Evolutionary conservation across 92 coral and sea anemone species (phyloP).

Genomic region (Parazoanthus swiftii): DNA sequence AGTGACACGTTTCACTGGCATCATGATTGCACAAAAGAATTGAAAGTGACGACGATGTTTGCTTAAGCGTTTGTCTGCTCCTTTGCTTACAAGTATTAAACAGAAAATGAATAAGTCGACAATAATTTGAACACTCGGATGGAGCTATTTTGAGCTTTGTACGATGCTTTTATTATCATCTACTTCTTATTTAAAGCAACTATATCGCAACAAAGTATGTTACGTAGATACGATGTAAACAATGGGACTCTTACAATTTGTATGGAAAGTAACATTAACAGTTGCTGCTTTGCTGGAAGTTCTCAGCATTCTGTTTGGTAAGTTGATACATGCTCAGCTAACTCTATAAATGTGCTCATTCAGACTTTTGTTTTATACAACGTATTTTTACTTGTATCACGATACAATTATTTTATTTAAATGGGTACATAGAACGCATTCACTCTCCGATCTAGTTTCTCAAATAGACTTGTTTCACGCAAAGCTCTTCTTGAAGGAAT

Average conservation of each 20-base stretch:
- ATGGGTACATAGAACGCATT: background rate
- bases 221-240: background rate
- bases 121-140: background rate
- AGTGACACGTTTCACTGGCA: background rate
- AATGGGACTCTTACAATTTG: background rate
- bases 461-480: background rate
- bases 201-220: background rate
- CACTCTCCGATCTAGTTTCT: no score
- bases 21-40: background rate
- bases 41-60: background rate
- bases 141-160: background rate
- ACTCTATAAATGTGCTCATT: background rate
- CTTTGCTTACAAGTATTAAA: background rate
- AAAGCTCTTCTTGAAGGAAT: no score
- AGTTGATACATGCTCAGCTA: background rate
- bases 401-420: background rate
- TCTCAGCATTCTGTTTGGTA: slow-evolving; percentile 8
- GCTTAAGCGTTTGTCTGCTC: background rate
- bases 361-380: background rate
- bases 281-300: background rate
- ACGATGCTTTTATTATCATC: background rate
- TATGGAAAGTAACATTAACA: background rate
- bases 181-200: background rate
- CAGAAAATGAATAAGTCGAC: background rate
- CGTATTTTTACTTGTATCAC: background rate